Evolutionary conservation across 1,140 invertebrate genomes (phyloP).

Genomic region (Sesamia nonagrioides): DNA sequence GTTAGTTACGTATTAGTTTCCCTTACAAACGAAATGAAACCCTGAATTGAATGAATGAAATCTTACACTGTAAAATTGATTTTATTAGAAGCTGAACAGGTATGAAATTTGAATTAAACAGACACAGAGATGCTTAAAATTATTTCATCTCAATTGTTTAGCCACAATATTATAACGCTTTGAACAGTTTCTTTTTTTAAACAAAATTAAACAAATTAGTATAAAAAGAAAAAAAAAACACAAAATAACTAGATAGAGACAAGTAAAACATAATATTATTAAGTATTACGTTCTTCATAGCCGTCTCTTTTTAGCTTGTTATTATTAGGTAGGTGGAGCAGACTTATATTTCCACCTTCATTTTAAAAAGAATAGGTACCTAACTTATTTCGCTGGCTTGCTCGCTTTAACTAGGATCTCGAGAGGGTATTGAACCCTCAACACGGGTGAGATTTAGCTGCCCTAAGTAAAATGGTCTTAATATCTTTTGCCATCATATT

Average conservation of each 20-base stretch:
- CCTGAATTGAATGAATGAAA: not conserved
- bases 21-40: not conserved
- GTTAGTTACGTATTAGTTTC: not conserved
- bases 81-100: not conserved
- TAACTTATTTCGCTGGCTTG: conserved; percentile 26
- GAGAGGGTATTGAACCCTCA: conserved; percentile 13
- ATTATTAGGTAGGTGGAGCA: not conserved
- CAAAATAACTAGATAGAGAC: too few species aligned
- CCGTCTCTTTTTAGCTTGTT: conserved; percentile 13
- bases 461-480: conserved; percentile 14
- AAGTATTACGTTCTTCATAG: not conserved
- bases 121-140: too few species aligned
- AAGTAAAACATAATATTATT: too few species aligned
- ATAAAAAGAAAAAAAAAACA: too few species aligned
- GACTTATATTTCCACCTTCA: conserved; percentile 26
- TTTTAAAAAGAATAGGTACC: conserved; percentile 30
- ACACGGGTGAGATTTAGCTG: conserved; percentile 16
- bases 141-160: too few species aligned
- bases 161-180: too few species aligned
- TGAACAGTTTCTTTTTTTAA: too few species aligned
- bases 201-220: too few species aligned
- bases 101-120: too few species aligned
- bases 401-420: conserved; percentile 32
- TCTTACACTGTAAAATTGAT: not conserved
- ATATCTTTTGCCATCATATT: not conserved